Evolutionary conservation across 2,113 vertebrate species (phyloP).

Genomic region (Pseudolaguvia tuberculata): DNA sequence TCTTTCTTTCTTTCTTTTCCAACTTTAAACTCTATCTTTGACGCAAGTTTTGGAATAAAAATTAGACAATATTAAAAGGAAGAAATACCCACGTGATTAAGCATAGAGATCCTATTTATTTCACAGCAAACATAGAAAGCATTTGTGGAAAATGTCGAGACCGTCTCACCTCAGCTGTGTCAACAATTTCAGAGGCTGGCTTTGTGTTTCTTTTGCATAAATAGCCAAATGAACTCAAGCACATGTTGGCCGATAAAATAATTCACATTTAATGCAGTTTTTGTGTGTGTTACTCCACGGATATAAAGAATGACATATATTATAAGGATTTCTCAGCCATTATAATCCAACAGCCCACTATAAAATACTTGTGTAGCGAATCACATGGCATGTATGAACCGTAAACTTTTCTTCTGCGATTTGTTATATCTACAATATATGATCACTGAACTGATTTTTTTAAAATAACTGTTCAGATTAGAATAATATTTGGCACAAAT

Average conservation of each 20-base stretch:
- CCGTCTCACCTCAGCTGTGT: conserved; percentile 46
- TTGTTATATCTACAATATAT: not conserved
- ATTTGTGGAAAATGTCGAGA: conserved; percentile 32
- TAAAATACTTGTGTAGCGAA: not conserved
- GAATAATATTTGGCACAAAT: not conserved
- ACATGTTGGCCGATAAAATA: not conserved
- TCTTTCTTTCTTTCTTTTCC: not conserved
- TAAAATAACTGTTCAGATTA: not conserved
- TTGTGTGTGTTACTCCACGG: not conserved
- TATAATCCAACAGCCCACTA: not conserved
- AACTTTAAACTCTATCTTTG: not conserved
- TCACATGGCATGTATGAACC: not conserved
- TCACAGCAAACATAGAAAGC: not conserved
- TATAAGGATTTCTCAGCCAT: not conserved
- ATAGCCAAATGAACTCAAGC: conserved; percentile 7
- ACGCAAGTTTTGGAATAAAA: not conserved
- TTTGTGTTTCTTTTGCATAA: conserved; percentile 30
- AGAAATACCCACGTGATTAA: not conserved
- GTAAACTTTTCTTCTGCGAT: not conserved
- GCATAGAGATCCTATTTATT: not conserved
- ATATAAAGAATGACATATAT: not conserved
- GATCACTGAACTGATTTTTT: not conserved
- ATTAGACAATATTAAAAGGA: not conserved
- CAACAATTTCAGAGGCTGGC: conserved; percentile 21
- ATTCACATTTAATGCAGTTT: not conserved